phyloP scores from a whole-genome alignment of 2,113 vertebrate genomes.

The Ornithorhynchus anatinus region DNA sequence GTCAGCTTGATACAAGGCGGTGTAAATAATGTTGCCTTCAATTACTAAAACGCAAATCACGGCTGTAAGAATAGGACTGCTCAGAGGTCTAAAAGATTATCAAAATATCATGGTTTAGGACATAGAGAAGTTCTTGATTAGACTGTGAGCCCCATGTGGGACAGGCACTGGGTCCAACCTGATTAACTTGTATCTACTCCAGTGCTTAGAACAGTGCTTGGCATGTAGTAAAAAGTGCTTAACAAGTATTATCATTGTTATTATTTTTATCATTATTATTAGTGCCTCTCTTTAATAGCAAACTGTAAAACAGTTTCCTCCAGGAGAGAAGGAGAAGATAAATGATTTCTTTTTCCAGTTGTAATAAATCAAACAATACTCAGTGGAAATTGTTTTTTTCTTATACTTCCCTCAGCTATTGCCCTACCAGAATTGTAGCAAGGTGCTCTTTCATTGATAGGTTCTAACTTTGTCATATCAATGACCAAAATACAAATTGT shows the following conservation, averaged over 20 bases:
- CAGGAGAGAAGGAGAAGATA: constrained; percentile 35
- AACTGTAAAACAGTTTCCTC: constrained; percentile 43
- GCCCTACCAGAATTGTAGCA: accelerated
- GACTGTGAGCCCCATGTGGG: too few relatives aligned
- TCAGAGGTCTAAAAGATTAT: constrained; percentile 51
- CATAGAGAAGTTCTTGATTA: constrained; percentile 18
- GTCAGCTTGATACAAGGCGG: too few relatives aligned
- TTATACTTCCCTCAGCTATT: constrained; percentile 36
- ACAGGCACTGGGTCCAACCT: too few relatives aligned
- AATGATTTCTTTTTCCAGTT: constrained; percentile 49
- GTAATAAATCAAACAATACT: constrained; percentile 66
- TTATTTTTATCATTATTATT: too few relatives aligned
- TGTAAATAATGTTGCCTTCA: not conserved
- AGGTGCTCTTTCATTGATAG: not conserved
- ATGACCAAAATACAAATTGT: constrained; percentile 1
- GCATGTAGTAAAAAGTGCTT: too few relatives aligned
- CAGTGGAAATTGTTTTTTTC: constrained; percentile 69
- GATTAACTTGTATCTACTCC: too few relatives aligned
- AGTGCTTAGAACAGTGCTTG: too few relatives aligned
- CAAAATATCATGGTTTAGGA: constrained; percentile 39
- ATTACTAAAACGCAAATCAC: constrained; percentile 11
- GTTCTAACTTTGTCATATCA: not conserved
- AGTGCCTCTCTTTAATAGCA: constrained; percentile 2
- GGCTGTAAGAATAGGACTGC: not conserved
- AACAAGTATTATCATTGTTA: too few relatives aligned